Evolutionary conservation across 2,797 vertebrate genomes (phyloP).

Genomic region (Tokudaia muenninki): DNA sequence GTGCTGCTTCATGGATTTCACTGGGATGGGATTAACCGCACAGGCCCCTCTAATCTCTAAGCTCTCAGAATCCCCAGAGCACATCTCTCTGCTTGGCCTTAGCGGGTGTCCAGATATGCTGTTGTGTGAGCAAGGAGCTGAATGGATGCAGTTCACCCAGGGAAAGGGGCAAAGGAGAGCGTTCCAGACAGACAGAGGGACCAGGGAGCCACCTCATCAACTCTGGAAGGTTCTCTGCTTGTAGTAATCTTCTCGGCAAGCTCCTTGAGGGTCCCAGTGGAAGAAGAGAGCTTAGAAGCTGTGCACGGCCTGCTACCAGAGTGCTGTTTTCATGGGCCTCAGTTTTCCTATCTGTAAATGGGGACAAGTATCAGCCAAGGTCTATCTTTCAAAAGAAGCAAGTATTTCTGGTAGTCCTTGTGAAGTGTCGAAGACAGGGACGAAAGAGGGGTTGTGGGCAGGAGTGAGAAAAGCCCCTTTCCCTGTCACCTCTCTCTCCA

Average conservation of each 20-base stretch:
- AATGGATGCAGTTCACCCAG: not conserved
- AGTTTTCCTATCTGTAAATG: not conserved
- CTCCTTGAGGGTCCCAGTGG: not conserved
- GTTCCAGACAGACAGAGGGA: not conserved
- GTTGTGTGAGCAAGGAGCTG: not conserved
- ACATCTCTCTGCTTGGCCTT: not conserved
- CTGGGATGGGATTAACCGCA: too few relatives aligned
- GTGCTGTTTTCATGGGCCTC: not conserved
- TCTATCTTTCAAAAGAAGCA: not conserved
- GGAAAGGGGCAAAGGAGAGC: not conserved
- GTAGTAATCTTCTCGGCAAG: not conserved
- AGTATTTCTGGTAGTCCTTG: not conserved
- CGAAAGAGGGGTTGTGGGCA: not conserved
- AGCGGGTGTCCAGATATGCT: not conserved
- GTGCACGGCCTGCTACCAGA: not conserved
- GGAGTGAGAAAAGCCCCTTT: not conserved
- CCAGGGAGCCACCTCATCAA: too few relatives aligned
- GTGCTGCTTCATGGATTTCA: not conserved
- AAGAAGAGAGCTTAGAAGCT: not conserved
- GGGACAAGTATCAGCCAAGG: not conserved
- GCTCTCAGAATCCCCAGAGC: not conserved
- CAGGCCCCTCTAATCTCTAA: not conserved
- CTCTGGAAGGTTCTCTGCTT: not conserved
- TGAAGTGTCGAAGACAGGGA: not conserved
- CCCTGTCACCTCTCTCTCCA: not conserved